Base-by-base conservation (phyloP, 2,113 vertebrate species). In the Mola mola region DNA sequence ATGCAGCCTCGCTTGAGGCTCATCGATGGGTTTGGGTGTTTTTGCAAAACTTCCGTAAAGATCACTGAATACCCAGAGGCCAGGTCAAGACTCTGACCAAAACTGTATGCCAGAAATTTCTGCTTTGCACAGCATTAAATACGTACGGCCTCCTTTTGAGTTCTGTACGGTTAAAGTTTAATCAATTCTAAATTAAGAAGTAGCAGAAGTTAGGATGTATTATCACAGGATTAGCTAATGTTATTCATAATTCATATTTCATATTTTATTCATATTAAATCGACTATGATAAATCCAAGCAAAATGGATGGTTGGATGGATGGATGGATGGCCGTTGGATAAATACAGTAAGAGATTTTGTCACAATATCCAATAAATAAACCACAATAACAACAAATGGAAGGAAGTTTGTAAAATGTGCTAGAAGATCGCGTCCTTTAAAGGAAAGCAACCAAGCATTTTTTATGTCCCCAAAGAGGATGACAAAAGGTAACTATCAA, bases 401-500 rank as follows among this genome's bases (percentile, higher is more conserved):
- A n/a, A n/a, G n/a, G n/a, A n/a, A n/a, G n/a, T n/a, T n/a, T n/a
- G n/a, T n/a, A n/a, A n/a, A n/a, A n/a, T n/a, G n/a, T n/a, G n/a
- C n/a, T n/a, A n/a, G n/a, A n/a, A n/a, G n/a, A n/a, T n/a, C n/a
- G n/a, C n/a, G n/a, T n/a, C n/a, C n/a, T n/a, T 51, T 43, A 49
- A 31, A 71, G 26, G 25, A 62, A 70, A 57, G 29, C 25, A 66
- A 56, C 34, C 0, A 53, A 73, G 60, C 60, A 36, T 72, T 67
- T 75, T 53, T 65, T 75, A 78, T 82, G 78, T 80, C 78, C 84
- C 81, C 24, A 13, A 11, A 47, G 61, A 68, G 43, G 26, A 56
- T 53, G 47, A 31, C 74, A 70, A 82, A 72, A 78, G 71, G 56
- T 55, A 71, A 80, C 66, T 66, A 80, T 34, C 41, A 64, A 75